These are phyloP conservation scores for Cervus canadensis DNA, from an alignment of 2,113 vertebrate species.

Conservation along the genomic window DNA sequence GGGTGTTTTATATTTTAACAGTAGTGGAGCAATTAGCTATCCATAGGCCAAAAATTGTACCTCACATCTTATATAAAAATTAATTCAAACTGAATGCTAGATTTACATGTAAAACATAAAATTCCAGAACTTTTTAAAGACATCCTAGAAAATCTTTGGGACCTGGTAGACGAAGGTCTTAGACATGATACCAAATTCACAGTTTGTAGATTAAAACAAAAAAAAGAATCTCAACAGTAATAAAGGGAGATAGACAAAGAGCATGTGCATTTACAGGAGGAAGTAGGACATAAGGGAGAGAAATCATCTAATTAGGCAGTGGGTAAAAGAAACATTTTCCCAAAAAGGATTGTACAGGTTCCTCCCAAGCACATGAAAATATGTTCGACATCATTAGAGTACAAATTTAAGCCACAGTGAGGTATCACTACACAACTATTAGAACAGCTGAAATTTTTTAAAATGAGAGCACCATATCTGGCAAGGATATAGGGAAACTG, in stretches of 20 bases:
- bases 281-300: not conserved
- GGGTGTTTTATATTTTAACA: not conserved
- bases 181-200: not conserved
- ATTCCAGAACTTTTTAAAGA: not conserved
- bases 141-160: not conserved
- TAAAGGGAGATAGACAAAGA: not conserved
- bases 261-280: not conserved
- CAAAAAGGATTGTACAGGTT: not conserved
- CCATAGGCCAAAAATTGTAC: not conserved
- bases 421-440: not conserved
- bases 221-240: not conserved
- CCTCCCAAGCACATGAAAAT: not conserved
- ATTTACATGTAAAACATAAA: slow-evolving; percentile 23
- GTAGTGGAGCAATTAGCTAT: not conserved
- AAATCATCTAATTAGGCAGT: not conserved
- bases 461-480: not conserved
- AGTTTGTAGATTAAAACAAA: not conserved
- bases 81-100: not conserved
- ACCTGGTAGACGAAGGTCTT: not conserved
- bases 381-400: not conserved
- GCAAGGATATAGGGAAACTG: not conserved
- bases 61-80: not conserved
- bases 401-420: slow-evolving; percentile 23
- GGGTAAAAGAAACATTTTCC: not conserved
- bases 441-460: slow-evolving; percentile 19